Evolutionary conservation across 2,888 invertebrate species (phyloP).

Genomic region (Agrotis segetum): DNA sequence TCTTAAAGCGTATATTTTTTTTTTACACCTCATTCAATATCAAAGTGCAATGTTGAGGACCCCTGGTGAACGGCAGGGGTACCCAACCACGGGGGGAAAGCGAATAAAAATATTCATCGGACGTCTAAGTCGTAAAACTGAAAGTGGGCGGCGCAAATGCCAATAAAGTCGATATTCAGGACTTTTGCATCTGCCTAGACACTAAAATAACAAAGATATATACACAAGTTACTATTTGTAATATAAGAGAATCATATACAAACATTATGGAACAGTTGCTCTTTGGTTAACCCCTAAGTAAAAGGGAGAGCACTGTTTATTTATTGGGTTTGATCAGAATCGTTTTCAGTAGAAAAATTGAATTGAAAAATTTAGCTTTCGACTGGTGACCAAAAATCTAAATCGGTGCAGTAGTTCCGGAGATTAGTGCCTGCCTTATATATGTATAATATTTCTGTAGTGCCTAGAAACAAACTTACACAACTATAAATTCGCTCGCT

Average conservation of each 20-base stretch:
- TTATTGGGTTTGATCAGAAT: background rate
- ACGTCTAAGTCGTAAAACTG: conserved; percentile 51
- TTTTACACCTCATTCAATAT: conserved; percentile 58
- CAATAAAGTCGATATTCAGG: conserved; percentile 50
- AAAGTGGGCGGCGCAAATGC: conserved; percentile 44
- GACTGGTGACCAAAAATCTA: too few species aligned
- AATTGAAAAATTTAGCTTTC: too few species aligned
- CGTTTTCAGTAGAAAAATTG: background rate
- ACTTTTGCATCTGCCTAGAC: conserved; percentile 29
- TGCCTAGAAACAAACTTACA: too few species aligned
- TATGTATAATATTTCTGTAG: too few species aligned
- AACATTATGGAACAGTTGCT: too few species aligned
- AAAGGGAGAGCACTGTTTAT: background rate
- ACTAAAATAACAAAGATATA: too few species aligned
- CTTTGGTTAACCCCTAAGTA: background rate
- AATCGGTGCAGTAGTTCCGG: too few species aligned
- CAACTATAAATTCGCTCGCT: too few species aligned
- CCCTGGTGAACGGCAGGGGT: conserved; percentile 28
- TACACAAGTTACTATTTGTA: too few species aligned
- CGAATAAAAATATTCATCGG: conserved; percentile 48
- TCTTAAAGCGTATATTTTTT: conserved; percentile 42
- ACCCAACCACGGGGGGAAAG: conserved; percentile 25
- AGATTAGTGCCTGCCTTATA: too few species aligned
- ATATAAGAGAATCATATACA: too few species aligned
- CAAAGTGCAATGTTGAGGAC: conserved; percentile 27